A percentile compares a stretch with the other conserved stretches of the same genome.
These are phyloP conservation scores for Ctenopoma kingsleyae DNA, from an alignment of 2,797 vertebrate genomes.

Conservation along the genomic window DNA sequence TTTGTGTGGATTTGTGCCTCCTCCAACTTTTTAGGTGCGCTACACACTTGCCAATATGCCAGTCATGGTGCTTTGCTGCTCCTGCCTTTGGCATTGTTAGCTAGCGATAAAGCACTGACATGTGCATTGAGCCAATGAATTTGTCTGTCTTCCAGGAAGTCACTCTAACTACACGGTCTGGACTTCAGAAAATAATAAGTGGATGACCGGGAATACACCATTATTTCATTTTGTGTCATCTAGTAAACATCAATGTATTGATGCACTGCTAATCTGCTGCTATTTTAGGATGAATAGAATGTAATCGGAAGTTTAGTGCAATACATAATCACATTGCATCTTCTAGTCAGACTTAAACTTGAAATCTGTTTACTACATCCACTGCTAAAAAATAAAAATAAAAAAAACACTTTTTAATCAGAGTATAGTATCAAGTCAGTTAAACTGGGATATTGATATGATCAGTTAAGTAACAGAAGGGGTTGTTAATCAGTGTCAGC, in stretches of 20 bases:
- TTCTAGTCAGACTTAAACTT: constrained; percentile 32
- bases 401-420: too few species aligned
- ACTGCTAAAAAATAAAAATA: too few species aligned
- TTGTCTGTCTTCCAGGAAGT: constrained; percentile 60
- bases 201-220: constrained; percentile 59
- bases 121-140: constrained; percentile 60
- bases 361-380: constrained; percentile 34
- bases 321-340: constrained; percentile 35
- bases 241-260: constrained; percentile 57
- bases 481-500: too few species aligned
- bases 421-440: too few species aligned
- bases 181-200: constrained; percentile 60
- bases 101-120: constrained; percentile 58
- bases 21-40: constrained; percentile 30
- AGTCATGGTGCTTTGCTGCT: constrained; percentile 46
- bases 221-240: constrained; percentile 62
- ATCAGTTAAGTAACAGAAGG: too few species aligned
- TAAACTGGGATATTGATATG: too few species aligned
- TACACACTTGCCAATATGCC: constrained; percentile 27
- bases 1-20: constrained; percentile 31
- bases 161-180: constrained; percentile 41
- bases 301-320: constrained; percentile 48
- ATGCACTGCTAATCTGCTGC: constrained; percentile 52
- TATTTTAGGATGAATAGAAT: constrained; percentile 48
- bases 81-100: constrained; percentile 51